Base-by-base conservation (phyloP, 2,113 vertebrate species). In the Scatophagus argus region DNA sequence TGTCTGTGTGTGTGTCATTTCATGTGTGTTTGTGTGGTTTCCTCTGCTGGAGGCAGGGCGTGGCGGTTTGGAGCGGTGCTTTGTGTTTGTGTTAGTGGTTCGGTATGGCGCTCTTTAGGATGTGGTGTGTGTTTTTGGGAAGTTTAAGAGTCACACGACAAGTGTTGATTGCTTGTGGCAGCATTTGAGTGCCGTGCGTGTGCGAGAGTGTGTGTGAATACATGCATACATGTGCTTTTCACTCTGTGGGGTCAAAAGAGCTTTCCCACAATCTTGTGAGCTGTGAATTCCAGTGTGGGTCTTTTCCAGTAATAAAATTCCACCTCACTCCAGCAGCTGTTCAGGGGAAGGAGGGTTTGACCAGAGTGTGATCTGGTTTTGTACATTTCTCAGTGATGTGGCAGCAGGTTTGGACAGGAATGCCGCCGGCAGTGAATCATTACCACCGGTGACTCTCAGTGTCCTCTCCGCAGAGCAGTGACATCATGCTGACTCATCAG, bases 401-500 rank as follows among this genome's bases (percentile, higher is more conserved):
- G 81, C 72, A 51, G 68, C 80, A 83, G 83, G 76, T 91, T 87
- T 29, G 79, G 68, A 63, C 81, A 86, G 90, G 83, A 90, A 84
- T 76, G 79, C 76, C 23, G 74, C 70, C 41, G 4, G 70, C 67
- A 21, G 72, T 88, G 85, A 93, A 84, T 90, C 88, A 91, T 82
- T 70, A 34, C 60, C 74, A 29, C 54, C 74, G 32, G 62, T 56
- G 79, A 77, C 84, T 46, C 78, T 82, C 29, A 6, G 74, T 77
- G 61, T 78, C 83, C 74, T 80, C 71, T 38, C 68, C 66, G 6
- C 74, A 49, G 80, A 87, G 83, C 56, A 54, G 84, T 93, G 91
- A 93, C 86, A 74, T 87, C 86, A 85, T 69, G 63, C 74, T 89
- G 88, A 93, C 68, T 92, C 90, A 93, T 86, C 83, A 31, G 68